phyloP scores from a whole-genome alignment of 1,140 invertebrate species.

The Caenorhabditis tropicalis region DNA sequence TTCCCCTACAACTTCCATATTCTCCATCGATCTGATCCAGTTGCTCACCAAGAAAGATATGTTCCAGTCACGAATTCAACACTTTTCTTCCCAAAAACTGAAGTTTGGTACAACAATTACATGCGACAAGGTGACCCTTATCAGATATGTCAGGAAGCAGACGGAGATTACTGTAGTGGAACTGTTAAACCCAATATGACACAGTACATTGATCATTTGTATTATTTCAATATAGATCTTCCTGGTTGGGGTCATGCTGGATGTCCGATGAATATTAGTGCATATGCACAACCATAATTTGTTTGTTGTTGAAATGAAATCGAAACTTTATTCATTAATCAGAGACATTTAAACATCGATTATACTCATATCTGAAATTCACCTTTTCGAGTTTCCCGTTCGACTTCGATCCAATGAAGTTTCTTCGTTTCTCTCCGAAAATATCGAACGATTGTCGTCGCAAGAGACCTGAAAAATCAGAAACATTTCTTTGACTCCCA shows the following conservation, averaged over 20 bases:
- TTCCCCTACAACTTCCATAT: slow-evolving; percentile 42
- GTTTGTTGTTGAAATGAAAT: too few species aligned
- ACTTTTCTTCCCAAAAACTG: slow-evolving; percentile 36
- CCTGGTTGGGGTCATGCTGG: slow-evolving; percentile 13
- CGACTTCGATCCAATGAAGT: neutral
- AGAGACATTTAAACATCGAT: too few species aligned
- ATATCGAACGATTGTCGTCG: neutral
- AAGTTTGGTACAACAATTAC: slow-evolving; percentile 45
- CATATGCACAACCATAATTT: neutral
- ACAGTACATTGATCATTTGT: slow-evolving; percentile 29
- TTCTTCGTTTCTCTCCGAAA: neutral
- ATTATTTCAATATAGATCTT: slow-evolving; percentile 33
- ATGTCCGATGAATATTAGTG: slow-evolving; percentile 36
- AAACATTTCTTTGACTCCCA: too few species aligned
- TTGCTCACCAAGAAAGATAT: neutral
- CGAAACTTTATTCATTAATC: too few species aligned
- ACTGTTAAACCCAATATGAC: neutral
- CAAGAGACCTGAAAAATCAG: neutral
- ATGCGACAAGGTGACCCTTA: slow-evolving; percentile 35
- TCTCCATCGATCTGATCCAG: slow-evolving; percentile 31
- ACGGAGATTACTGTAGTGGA: slow-evolving; percentile 42
- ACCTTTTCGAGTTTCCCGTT: neutral
- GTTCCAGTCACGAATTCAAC: neutral
- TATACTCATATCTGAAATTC: too few species aligned
- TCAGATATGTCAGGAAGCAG: slow-evolving; percentile 37